Conservation (phyloP, 1,140 invertebrate genomes). For the Lepidurus packardi region DNA sequence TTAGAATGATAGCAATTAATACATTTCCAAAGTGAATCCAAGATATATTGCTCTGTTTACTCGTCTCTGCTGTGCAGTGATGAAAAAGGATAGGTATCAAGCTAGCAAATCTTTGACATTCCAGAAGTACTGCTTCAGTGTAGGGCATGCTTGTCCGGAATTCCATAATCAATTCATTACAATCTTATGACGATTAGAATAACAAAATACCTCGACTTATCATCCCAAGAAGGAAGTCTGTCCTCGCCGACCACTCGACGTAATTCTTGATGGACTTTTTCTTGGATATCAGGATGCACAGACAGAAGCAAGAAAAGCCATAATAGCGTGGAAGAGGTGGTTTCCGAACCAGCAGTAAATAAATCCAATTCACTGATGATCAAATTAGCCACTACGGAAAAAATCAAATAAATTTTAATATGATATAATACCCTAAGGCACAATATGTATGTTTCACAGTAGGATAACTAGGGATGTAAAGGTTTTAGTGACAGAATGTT, state of each 20-base stretch:
- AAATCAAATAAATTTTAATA: not conserved
- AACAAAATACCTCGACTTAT: conserved; percentile 34
- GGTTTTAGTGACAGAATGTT: no score
- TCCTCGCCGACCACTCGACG: not conserved
- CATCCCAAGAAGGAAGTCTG: not conserved
- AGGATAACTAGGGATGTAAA: no score
- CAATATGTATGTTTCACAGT: no score
- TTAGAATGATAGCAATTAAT: not conserved
- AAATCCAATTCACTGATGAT: conserved; percentile 61
- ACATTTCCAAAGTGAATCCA: not conserved
- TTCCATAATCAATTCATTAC: no score
- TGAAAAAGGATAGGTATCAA: not conserved
- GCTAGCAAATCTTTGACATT: not conserved
- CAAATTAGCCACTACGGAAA: conserved; percentile 40
- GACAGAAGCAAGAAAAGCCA: conserved; percentile 73
- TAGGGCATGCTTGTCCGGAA: not conserved
- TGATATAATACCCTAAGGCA: no score
- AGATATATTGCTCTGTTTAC: conserved; percentile 36
- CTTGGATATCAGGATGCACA: conserved; percentile 52
- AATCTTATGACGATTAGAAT: no score
- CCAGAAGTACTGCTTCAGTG: conserved; percentile 11
- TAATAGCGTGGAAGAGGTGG: conserved; percentile 67
- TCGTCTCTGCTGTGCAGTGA: conserved; percentile 22
- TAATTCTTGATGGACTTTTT: conserved; percentile 4
- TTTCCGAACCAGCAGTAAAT: conserved; percentile 74